Percentiles rank a stretch among this genome's conserved stretches.
Evolutionary conservation across 2,113 vertebrate species (phyloP).

Genomic region (Echinops telfairi): DNA sequence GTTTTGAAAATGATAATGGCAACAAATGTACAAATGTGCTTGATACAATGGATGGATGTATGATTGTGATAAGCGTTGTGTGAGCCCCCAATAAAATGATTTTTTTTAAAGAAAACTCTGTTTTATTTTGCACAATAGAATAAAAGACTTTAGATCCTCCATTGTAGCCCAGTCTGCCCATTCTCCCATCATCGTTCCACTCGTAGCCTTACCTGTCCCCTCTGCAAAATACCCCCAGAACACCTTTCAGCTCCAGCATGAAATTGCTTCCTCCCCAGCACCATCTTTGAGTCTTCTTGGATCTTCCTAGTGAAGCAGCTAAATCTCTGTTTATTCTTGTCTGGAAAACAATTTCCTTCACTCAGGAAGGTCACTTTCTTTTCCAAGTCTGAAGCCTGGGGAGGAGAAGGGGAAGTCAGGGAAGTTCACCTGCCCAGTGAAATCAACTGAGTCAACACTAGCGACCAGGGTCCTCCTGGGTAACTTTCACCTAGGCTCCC

Average conservation of each 20-base stretch:
- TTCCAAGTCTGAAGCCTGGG: neutral
- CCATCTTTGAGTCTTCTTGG: neutral
- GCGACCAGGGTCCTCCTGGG: neutral
- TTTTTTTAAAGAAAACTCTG: too few relatives aligned
- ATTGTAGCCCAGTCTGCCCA: neutral
- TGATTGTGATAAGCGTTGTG: too few relatives aligned
- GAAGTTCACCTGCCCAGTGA: neutral
- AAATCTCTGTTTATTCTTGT: neutral
- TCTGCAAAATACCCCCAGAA: neutral
- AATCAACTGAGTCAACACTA: neutral
- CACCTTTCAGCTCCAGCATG: neutral
- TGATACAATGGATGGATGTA: too few relatives aligned
- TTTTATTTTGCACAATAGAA: too few relatives aligned
- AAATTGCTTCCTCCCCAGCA: neutral
- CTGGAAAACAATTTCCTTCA: neutral
- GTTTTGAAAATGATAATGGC: too few relatives aligned
- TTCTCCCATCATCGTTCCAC: too few relatives aligned
- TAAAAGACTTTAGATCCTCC: neutral
- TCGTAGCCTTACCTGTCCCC: neutral
- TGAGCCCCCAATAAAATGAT: too few relatives aligned
- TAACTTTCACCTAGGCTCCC: neutral
- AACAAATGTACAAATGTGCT: too few relatives aligned
- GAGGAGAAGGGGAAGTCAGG: neutral
- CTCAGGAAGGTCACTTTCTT: constrained; percentile 1
- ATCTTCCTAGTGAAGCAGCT: neutral